Evolutionary conservation across 2,888 invertebrate genomes (phyloP), one percentile per base, ranked within the genome.

Genomic region (Plusia festucae): DNA sequence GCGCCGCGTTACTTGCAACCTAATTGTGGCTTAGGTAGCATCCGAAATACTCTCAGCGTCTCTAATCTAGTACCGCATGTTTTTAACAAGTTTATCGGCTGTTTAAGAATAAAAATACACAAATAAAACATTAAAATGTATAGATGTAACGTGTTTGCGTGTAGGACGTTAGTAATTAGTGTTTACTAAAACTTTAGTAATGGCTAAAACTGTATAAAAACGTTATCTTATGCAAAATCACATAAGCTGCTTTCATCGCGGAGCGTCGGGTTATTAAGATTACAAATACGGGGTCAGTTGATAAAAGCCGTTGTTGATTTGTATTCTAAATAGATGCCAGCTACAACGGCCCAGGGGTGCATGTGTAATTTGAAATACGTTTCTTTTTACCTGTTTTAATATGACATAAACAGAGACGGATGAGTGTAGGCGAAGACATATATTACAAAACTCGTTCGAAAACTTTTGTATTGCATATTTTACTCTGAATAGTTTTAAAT

Each of bases 321-420:
- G 91, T 91, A 94, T 93, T 93, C 86, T 92, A 92, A 93, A 92
- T 91, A 91, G 88, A 87, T 92, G 92, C 89, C 90, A 88, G 88
- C 90, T 82, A 86, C 90, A 88, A 87, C 83, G 82, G 83, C 83
- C 13, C 46, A 85, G 88, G 91, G 92, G 92, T 93, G 91, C 92
- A 93, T 93, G 89, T 87, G 88, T 93, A 91, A 93, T 92, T 88
- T 78, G 73, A 88, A 89, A 84, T 88, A 86, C 82, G 77, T 88
- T 88, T 89, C 88, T 88, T 85, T 85, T 84, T 82, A 76, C 81
- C 85, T 85, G 82, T 84, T 86, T 89, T 89, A 88, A 90, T 91
- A 90, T 90, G 88, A 89, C 88, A 89, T 91, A 82, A 82, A 76
- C 78, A 81, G 80, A 84, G 80, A 84, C 80, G 80, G 78, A 83